Evolutionary conservation across 2,797 vertebrate species (phyloP), one percentile per base, ranked within the genome.

Genomic region (Brachyalestes nurse): DNA sequence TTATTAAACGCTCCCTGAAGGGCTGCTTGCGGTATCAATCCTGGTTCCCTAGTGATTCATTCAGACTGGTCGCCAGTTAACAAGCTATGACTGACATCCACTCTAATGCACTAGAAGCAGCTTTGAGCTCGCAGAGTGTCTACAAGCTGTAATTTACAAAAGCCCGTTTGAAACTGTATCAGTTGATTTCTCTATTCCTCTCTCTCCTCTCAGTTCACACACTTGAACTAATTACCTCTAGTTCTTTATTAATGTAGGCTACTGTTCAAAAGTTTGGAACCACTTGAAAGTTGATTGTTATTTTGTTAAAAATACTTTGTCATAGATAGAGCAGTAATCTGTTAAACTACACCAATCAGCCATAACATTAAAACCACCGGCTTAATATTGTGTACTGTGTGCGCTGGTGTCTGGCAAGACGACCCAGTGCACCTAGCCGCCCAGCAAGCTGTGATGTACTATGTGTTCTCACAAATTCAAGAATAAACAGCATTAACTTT

Each of bases 1-100:
- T 89, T 81, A 87, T 89, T 89, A 88, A 80, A 86, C 76, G 5
- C 55, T 73, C 80, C 81, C 84, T 65, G 28, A 70, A 83, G 83
- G 81, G 83, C 83, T 83, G 67, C 67, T 84, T 80, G 78, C 75
- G 81, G 77, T 87, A 89, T 91, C 88, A 89, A 84, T 90, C 88
- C 84, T 72, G 83, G 75, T 90, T 88, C 80, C 61, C 62, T 72
- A 51, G 84, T 84, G 82, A 88, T 89, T 87, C 88, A 86, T 90
- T 79, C 85, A 60, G 51, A 85, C 71, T 78, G 61, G 77, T 72
- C 77, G 77, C 69, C 28, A 79, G 86, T 88, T 89, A 91, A 87
- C 82, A 81, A 80, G 80, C 87, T 8, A 81, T 80, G 86, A 88
- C 66, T 87, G 90, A 88, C 89, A 91, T 85, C 82, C 67, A 78